Evolutionary conservation across 2,888 invertebrate species (phyloP).

Genomic region (Nomada ferruginata): DNA sequence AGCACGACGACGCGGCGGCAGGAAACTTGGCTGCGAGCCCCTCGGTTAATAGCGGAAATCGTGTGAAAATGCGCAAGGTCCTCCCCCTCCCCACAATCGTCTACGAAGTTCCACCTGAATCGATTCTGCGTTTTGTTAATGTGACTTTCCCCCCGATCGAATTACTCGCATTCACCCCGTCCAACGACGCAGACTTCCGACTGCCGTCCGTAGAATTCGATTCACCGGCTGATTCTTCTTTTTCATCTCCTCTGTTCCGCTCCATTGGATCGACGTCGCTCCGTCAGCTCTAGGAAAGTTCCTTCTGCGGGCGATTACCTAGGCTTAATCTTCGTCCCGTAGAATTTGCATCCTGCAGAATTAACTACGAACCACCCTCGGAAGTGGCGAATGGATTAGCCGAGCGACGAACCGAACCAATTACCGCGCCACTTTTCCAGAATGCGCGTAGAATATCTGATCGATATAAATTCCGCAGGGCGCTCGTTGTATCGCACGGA

Average conservation of each 20-base stretch:
- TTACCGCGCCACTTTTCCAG: not conserved
- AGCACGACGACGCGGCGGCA: not conserved
- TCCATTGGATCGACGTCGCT: not conserved
- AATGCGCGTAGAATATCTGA: not conserved
- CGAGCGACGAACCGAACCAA: not conserved
- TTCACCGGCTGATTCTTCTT: not conserved
- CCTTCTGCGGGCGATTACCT: not conserved
- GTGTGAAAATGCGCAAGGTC: constrained; percentile 34
- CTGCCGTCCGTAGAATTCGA: not conserved
- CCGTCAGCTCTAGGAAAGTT: not conserved
- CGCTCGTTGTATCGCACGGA: not conserved
- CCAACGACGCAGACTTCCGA: not conserved
- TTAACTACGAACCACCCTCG: not conserved
- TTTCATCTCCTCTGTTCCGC: not conserved
- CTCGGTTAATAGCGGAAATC: constrained; percentile 49
- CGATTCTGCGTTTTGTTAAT: constrained; percentile 28
- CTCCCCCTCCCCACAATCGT: constrained; percentile 12
- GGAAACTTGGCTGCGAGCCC: constrained; percentile 37
- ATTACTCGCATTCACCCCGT: not conserved
- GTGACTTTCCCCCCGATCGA: not conserved
- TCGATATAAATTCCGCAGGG: constrained; percentile 1
- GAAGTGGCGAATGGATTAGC: constrained; percentile 5
- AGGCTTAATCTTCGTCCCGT: not conserved
- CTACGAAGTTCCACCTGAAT: constrained; percentile 29
- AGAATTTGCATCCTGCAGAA: constrained; percentile 1